Evolutionary conservation across 2,888 invertebrate genomes (phyloP).

Genomic region (Allolobophora icterica): DNA sequence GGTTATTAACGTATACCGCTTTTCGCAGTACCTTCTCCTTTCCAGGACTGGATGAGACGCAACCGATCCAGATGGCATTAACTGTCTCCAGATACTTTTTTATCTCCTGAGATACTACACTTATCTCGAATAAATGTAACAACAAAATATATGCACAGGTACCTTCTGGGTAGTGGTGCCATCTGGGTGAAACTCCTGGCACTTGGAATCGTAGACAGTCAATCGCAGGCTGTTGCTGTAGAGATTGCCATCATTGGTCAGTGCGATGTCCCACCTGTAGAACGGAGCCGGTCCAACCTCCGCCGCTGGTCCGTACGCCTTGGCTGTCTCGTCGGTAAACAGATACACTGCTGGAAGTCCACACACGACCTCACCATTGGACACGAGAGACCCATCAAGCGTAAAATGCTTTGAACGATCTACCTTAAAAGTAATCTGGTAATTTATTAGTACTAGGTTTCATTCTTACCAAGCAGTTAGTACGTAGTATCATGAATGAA

Average conservation of each 20-base stretch:
- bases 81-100: too few species aligned
- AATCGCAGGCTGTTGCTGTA: conserved; percentile 10
- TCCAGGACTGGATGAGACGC: too few species aligned
- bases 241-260: neutral
- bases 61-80: too few species aligned
- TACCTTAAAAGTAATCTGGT: neutral
- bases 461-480: neutral
- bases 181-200: neutral
- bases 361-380: neutral
- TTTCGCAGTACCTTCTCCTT: too few species aligned
- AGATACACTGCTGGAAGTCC: neutral
- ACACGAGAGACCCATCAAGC: neutral
- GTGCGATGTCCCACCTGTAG: neutral
- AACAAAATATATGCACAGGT: neutral
- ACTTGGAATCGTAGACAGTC: conserved; percentile 13
- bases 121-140: neutral
- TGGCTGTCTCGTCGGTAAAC: neutral
- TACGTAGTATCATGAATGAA: too few species aligned
- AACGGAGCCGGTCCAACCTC: neutral
- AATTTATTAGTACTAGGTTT: neutral
- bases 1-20: too few species aligned
- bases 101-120: too few species aligned
- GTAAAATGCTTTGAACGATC: neutral
- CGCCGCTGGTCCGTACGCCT: neutral
- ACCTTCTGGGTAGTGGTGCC: neutral